Evolutionary conservation across 1,140 invertebrate species (phyloP).

Genomic region (Cotesia typhae): DNA sequence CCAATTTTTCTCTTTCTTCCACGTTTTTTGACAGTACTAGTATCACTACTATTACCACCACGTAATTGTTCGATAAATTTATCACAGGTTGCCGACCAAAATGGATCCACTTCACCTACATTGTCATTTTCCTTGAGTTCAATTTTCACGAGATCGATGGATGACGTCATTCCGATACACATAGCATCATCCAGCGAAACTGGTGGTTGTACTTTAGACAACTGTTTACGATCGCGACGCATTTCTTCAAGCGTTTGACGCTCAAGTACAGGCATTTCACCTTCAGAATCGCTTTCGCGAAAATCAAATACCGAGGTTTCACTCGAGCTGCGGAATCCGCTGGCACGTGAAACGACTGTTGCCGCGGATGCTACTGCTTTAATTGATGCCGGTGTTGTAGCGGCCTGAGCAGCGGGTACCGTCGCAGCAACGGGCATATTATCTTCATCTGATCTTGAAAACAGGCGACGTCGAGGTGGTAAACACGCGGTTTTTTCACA

Average conservation of each 20-base stretch:
- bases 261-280: slow-evolving; percentile 69
- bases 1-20: slow-evolving; percentile 64
- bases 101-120: slow-evolving; percentile 63
- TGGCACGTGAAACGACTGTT: slow-evolving; percentile 57
- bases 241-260: slow-evolving; percentile 68
- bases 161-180: slow-evolving; percentile 54
- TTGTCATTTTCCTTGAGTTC: slow-evolving; percentile 61
- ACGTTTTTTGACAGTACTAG: slow-evolving; percentile 64
- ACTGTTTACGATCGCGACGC: slow-evolving; percentile 66
- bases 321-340: slow-evolving; percentile 69
- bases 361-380: slow-evolving; percentile 42
- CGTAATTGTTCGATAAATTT: slow-evolving; percentile 77
- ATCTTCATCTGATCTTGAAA: slow-evolving; percentile 66
- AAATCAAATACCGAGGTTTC: slow-evolving; percentile 75
- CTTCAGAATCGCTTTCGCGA: slow-evolving; percentile 69
- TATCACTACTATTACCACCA: slow-evolving; percentile 56
- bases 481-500: slow-evolving; percentile 59
- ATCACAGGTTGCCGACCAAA: slow-evolving; percentile 74
- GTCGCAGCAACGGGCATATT: slow-evolving; percentile 48
- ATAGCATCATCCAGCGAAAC: slow-evolving; percentile 63
- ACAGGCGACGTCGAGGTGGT: slow-evolving; percentile 62
- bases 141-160: slow-evolving; percentile 58
- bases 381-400: slow-evolving; percentile 41
- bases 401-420: slow-evolving; percentile 30
- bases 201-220: slow-evolving; percentile 63